Percentiles rank a stretch among this genome's conserved stretches.
Evolutionary conservation across 92 coral and sea anemone species (phyloP).

Genomic region (Parazoanthus atlanticus): DNA sequence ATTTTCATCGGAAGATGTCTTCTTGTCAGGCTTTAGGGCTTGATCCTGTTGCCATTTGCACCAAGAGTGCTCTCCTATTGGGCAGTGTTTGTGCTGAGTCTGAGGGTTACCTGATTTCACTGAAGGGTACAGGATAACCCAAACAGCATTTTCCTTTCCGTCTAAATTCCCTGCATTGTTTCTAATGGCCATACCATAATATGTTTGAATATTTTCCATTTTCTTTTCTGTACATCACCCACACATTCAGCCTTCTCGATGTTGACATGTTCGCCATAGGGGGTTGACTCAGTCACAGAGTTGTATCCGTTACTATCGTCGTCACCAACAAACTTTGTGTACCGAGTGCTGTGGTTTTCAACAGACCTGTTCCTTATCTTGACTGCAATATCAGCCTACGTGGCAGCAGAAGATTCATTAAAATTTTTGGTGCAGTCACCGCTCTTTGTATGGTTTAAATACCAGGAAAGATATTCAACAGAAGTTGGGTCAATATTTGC

Average conservation of each 20-base stretch:
- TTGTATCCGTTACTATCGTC: background rate
- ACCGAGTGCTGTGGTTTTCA: background rate
- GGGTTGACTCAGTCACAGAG: constrained; percentile 8
- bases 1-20: no score
- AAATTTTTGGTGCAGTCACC: constrained; percentile 9
- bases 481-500: background rate
- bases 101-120: no score
- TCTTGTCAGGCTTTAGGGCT: background rate
- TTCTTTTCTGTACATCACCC: background rate
- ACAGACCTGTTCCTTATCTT: constrained; percentile 30
- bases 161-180: no score
- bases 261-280: background rate
- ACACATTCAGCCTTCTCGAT: constrained; percentile 24
- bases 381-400: constrained; percentile 20
- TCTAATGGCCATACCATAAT: no score
- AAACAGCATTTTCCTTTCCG: no score
- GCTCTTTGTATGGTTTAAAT: no score
- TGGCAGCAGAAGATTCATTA: constrained; percentile 18
- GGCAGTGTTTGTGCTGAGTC: no score
- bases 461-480: no score
- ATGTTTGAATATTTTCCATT: no score
- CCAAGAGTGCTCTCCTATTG: no score
- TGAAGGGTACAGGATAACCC: no score
- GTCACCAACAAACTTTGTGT: constrained; percentile 26
- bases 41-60: no score